Percentiles rank a stretch among this genome's conserved stretches.
Evolutionary conservation across 2,797 vertebrate genomes (phyloP).

Genomic region (Petrocephalus schoutedeni): DNA sequence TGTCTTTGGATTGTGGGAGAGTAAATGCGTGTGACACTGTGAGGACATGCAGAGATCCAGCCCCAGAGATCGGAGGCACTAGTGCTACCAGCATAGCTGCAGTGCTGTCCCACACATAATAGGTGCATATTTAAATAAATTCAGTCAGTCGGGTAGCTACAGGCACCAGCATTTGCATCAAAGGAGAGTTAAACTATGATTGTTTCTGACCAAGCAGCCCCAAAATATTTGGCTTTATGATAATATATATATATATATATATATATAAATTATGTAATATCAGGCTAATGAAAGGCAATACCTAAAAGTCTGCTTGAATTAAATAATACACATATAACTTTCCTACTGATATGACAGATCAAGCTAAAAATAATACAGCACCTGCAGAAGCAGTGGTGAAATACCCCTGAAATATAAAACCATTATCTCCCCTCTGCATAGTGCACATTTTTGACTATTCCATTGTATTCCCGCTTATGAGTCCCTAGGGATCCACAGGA

Average conservation of each 20-base stretch:
- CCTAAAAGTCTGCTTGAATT: neutral
- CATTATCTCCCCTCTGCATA: neutral
- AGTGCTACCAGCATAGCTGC: neutral
- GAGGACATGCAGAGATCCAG: neutral
- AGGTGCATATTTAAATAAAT: neutral
- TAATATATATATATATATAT: neutral
- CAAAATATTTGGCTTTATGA: neutral
- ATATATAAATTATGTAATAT: neutral
- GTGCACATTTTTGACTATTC: slow-evolving; percentile 2
- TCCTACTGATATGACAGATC: neutral
- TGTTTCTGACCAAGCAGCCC: neutral
- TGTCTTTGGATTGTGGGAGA: neutral
- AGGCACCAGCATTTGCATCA: neutral
- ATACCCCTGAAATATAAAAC: neutral
- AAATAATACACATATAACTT: slow-evolving; percentile 1
- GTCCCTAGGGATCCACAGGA: slow-evolving; percentile 31
- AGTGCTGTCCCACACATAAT: neutral
- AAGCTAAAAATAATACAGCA: neutral
- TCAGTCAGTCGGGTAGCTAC: neutral
- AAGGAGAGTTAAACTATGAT: neutral
- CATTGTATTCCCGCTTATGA: slow-evolving; percentile 35
- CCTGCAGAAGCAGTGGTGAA: neutral
- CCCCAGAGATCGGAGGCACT: neutral
- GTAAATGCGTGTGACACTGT: neutral
- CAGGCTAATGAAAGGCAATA: neutral